phyloP scores from a whole-genome alignment of 2,888 invertebrate species.

The Ormia ochracea region DNA sequence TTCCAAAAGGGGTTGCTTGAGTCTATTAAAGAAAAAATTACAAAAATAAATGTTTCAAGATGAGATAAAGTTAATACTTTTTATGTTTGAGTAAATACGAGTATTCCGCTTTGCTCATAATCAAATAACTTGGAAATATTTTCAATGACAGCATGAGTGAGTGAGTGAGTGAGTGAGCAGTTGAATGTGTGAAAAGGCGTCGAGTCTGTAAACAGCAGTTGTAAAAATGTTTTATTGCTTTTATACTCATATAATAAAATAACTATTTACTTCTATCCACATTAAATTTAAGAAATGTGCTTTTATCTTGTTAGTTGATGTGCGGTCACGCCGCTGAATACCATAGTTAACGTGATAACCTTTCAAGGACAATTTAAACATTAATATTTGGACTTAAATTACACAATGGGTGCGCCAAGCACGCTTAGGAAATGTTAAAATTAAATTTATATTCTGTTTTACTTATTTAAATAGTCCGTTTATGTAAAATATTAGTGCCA shows the following conservation, averaged over 20 bases:
- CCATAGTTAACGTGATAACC: neutral
- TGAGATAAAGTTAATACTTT: slow-evolving; percentile 26
- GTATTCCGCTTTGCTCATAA: neutral
- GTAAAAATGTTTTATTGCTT: slow-evolving; percentile 19
- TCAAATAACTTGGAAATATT: slow-evolving; percentile 12
- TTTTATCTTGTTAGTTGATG: neutral
- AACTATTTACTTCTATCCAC: neutral
- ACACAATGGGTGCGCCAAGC: neutral
- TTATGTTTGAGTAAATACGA: slow-evolving; percentile 1
- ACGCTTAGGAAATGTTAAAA: too few species aligned
- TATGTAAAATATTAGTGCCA: too few species aligned
- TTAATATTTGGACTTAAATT: neutral
- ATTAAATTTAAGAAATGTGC: neutral
- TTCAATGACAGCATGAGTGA: neutral
- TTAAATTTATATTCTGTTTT: too few species aligned
- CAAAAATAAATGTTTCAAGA: slow-evolving; percentile 19
- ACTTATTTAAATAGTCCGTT: too few species aligned
- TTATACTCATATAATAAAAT: neutral
- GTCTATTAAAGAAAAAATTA: slow-evolving; percentile 19
- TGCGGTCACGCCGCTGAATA: neutral
- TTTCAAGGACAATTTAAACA: neutral
- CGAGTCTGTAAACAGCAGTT: neutral
- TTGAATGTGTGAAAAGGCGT: neutral
- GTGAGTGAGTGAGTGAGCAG: neutral
- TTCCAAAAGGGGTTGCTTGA: slow-evolving; percentile 6